Evolutionary conservation across 2,113 vertebrate genomes (phyloP).

Genomic region (Corvus moneduloides): DNA sequence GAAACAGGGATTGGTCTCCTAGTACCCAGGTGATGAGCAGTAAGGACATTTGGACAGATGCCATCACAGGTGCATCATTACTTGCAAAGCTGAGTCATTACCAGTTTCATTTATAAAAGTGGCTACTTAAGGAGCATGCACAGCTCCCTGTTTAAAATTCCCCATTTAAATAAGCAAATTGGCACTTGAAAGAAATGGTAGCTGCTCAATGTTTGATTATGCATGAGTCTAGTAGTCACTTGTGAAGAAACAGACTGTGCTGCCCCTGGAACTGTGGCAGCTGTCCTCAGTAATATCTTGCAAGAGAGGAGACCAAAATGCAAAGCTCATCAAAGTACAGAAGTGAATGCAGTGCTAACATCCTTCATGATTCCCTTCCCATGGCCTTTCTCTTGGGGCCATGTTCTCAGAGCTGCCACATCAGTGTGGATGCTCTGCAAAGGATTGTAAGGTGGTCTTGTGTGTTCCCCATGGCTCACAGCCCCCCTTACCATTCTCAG

Average conservation of each 20-base stretch:
- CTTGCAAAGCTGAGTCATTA: not conserved
- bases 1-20: not conserved
- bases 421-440: not conserved
- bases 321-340: not conserved
- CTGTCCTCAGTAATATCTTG: not conserved
- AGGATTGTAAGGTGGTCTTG: not conserved
- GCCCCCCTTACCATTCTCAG: not conserved
- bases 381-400: not conserved
- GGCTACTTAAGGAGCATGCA: not conserved
- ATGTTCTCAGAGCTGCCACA: not conserved
- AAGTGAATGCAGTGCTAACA: not conserved
- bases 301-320: not conserved
- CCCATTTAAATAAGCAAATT: not conserved
- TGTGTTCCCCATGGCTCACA: fast-evolving
- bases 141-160: not conserved
- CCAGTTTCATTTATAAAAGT: not conserved
- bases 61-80: not conserved
- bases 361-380: not conserved
- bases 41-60: not conserved
- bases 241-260: not conserved
- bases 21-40: not conserved
- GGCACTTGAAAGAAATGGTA: not conserved
- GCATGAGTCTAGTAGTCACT: not conserved
- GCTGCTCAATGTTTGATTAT: not conserved
- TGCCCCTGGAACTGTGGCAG: not conserved